Conservation (phyloP, 2,113 vertebrate species). For the Petrocephalus microphthalmus region DNA sequence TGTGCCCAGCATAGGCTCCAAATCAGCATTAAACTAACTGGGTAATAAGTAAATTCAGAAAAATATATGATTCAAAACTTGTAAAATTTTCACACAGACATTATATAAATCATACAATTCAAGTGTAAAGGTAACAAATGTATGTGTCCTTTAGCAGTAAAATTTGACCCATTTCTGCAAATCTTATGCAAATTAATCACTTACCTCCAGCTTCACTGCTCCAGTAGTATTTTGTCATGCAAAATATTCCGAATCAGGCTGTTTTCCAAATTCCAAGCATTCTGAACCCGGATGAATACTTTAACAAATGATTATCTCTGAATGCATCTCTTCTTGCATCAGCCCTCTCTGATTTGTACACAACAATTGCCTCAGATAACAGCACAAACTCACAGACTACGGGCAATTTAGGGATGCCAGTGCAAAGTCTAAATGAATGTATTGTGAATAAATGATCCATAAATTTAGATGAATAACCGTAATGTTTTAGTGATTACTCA, state of each 20-base stretch:
- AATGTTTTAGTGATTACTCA: neutral
- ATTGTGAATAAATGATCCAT: neutral
- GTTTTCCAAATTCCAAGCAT: neutral
- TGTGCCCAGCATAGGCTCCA: neutral
- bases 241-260: neutral
- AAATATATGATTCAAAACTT: neutral
- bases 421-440: neutral
- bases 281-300: constrained; percentile 34
- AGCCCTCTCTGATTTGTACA: constrained; percentile 30
- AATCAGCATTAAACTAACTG: neutral
- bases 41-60: neutral
- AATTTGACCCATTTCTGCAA: neutral
- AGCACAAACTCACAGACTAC: neutral
- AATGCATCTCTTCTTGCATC: constrained; percentile 36
- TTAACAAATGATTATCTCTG: constrained; percentile 40
- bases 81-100: neutral
- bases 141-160: neutral
- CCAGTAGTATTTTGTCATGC: constrained; percentile 10
- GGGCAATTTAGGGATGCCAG: neutral
- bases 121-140: neutral
- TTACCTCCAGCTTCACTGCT: neutral
- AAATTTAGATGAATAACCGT: neutral
- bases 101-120: neutral
- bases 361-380: constrained; percentile 28
- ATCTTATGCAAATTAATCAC: neutral